Conservation (phyloP, 2,888 invertebrate species). For the Mimumesa dahlbomi region DNA sequence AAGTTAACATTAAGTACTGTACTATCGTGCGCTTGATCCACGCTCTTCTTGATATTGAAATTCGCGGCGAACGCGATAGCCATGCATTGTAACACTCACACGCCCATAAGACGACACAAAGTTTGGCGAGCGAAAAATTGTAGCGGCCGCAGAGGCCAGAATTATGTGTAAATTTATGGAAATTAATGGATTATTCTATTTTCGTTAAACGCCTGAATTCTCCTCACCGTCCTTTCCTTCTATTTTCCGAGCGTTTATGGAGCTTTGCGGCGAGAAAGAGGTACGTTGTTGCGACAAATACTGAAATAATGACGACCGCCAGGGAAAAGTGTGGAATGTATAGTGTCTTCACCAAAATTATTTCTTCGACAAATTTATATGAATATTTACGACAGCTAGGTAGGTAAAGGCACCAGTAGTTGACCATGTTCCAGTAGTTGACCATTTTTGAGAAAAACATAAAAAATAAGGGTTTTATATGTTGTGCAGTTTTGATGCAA, state of each 20-base stretch:
- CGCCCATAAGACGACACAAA: conserved; percentile 28
- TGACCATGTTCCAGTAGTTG: too few species aligned
- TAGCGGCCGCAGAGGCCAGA: conserved; percentile 30
- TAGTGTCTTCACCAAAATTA: neutral
- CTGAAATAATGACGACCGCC: conserved; percentile 26
- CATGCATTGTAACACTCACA: too few species aligned
- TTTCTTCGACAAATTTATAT: too few species aligned
- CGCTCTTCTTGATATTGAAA: conserved; percentile 28
- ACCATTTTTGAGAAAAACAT: too few species aligned
- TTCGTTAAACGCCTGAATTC: conserved; percentile 49
- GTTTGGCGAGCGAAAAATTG: conserved; percentile 20
- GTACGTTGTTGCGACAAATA: conserved; percentile 27
- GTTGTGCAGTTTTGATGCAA: too few species aligned
- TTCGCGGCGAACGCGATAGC: conserved; percentile 22
- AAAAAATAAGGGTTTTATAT: too few species aligned
- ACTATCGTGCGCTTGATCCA: conserved; percentile 4
- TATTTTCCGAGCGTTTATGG: conserved; percentile 47
- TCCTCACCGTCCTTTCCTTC: conserved; percentile 20
- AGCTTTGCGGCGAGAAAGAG: conserved; percentile 24
- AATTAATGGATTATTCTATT: conserved; percentile 57
- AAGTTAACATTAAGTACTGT: too few species aligned
- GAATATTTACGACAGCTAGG: too few species aligned
- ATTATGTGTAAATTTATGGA: conserved; percentile 55
- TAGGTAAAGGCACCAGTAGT: too few species aligned
- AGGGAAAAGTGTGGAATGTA: neutral